These are phyloP conservation scores for Morus bassanus DNA, from an alignment of 2,797 vertebrate species.

Conservation along the genomic window DNA sequence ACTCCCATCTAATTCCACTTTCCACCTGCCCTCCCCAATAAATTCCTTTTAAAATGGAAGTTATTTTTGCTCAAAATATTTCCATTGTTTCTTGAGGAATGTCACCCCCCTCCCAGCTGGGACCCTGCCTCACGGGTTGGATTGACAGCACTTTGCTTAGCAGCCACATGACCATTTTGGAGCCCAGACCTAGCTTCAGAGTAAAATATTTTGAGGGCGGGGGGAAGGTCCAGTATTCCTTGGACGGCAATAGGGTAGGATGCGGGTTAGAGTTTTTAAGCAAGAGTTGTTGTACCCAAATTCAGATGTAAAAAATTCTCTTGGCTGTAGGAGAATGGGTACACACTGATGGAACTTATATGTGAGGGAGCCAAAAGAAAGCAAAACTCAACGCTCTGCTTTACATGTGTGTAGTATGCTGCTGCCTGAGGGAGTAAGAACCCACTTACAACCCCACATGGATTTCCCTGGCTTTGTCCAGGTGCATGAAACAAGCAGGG, in stretches of 20 bases:
- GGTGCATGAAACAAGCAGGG: conserved; percentile 37
- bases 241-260: not conserved
- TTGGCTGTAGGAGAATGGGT: not conserved
- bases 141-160: not conserved
- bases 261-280: not conserved
- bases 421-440: conserved; percentile 32
- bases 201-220: not conserved
- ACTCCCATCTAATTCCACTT: not conserved
- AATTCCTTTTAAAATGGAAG: not conserved
- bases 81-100: conserved; percentile 1
- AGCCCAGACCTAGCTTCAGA: not conserved
- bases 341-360: accelerated
- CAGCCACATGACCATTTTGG: not conserved
- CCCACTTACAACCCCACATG: not conserved
- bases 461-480: conserved; percentile 45
- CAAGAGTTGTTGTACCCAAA: not conserved
- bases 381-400: not conserved
- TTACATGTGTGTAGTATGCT: not conserved
- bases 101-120: not conserved
- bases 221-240: not conserved
- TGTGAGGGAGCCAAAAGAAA: not conserved
- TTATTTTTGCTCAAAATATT: conserved; percentile 24
- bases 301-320: not conserved
- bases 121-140: accelerated
- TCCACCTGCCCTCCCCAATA: conserved; percentile 8